Evolutionary conservation across 2,113 vertebrate species (phyloP).

Genomic region (Oryzias celebensis): DNA sequence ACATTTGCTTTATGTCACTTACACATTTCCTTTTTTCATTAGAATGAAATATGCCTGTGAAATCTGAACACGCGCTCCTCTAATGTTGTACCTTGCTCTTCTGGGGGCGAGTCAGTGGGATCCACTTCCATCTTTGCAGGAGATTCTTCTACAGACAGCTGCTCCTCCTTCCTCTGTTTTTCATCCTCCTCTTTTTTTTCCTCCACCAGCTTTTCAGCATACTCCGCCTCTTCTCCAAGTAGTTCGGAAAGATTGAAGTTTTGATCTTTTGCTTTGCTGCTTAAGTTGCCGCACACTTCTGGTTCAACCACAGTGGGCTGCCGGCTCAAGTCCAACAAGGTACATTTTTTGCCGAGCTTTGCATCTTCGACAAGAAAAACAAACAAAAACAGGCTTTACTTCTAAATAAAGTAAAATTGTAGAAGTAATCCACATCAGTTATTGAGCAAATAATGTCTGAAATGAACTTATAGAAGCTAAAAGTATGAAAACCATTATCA

Average conservation of each 20-base stretch:
- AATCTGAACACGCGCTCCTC: too few species aligned
- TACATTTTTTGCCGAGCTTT: slow-evolving; percentile 68
- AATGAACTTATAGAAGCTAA: not conserved
- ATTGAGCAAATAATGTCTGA: too few species aligned
- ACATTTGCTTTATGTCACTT: too few species aligned
- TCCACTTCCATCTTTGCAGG: slow-evolving; percentile 60
- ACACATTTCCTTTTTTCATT: too few species aligned
- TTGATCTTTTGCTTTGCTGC: slow-evolving; percentile 27
- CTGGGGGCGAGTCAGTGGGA: slow-evolving; percentile 9
- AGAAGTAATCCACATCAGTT: not conserved
- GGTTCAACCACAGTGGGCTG: slow-evolving; percentile 31
- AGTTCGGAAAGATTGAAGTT: slow-evolving; percentile 22
- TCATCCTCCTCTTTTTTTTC: slow-evolving; percentile 17
- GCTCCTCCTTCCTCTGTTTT: slow-evolving; percentile 34
- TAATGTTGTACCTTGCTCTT: slow-evolving; percentile 53
- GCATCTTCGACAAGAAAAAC: slow-evolving; percentile 57
- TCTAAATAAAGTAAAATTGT: not conserved
- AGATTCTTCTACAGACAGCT: slow-evolving; percentile 19
- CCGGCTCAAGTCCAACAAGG: slow-evolving; percentile 65
- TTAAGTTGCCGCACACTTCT: slow-evolving; percentile 35
- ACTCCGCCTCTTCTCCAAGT: slow-evolving; percentile 6
- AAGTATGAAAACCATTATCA: not conserved
- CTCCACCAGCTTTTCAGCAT: slow-evolving; percentile 17
- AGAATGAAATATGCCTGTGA: too few species aligned
- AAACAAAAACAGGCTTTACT: not conserved